Base-by-base conservation (phyloP, 2,113 vertebrate species). In the Neogale vison region DNA sequence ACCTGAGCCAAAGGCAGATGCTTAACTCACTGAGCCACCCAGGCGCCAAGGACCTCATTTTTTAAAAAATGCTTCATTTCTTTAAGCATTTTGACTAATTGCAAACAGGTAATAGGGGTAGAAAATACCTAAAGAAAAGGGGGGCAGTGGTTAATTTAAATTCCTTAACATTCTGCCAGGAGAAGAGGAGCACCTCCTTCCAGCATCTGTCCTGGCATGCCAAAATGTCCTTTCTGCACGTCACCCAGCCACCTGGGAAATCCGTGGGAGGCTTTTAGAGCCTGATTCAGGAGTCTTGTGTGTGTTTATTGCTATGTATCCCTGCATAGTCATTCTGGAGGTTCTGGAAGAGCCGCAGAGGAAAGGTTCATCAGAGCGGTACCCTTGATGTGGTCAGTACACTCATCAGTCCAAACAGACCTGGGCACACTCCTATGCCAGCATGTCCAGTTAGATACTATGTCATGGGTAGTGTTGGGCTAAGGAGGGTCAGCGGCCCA, bases 171-270 rank as follows among this genome's bases (percentile, higher is more conserved):
- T 1, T 13, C 17, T 20, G 39, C 24, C 13, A 0, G 57, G 55
- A 65, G 77, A 31, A 93, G 67, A 83, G 63, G 17, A 77, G 14
- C 1, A 3, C 21, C 18, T 76, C 61, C 69, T 65, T 14, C 39
- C 52, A 21, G 39, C 20, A 1, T 18, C 86, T 88, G n/a, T 1
- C 67, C 29, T 52, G n/a, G 9, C 12, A 0, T 24, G 4, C 24
- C 29, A 2, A n/a, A 8, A 1, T 21, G 42, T 55, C 24, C 61
- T 52, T 67, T 55, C 29, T 0, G 0, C 1, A 0, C 8, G 76
- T 50, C 93, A 31, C 34, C 9, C 4, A 34, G 20, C 20, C 15
- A 3, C 21, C 34, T n/a, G n/a, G 45, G 26, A 24, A 1, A 24
- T 45, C 42, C 6, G 21, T 17, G 17, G 21, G 55, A 81, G 57